phyloP scores from a whole-genome alignment of 2,113 vertebrate species.

The Muscicapa adusta region DNA sequence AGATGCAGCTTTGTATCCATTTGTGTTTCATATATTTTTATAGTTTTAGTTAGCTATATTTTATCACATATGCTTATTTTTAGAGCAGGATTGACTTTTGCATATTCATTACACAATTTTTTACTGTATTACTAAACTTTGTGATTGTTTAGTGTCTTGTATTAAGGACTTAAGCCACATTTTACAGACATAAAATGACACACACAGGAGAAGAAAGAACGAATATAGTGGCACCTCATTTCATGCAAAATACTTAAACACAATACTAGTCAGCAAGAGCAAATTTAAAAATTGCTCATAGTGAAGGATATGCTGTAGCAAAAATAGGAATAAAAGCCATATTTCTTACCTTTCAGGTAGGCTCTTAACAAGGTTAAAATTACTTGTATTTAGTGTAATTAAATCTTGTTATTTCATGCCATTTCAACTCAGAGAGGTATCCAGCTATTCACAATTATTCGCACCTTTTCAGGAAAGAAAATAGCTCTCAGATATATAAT shows the following conservation, averaged over 20 bases:
- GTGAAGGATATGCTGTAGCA: not conserved
- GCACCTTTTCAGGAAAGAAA: not conserved
- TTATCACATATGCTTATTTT: not conserved
- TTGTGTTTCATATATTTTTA: not conserved
- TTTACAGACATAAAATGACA: not conserved
- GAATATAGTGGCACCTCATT: not conserved
- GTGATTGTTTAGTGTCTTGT: not conserved
- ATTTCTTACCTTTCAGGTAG: not conserved
- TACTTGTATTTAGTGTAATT: not conserved
- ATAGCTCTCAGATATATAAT: not conserved
- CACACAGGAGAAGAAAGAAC: not conserved
- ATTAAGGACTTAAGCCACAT: not conserved
- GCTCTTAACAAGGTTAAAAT: not conserved
- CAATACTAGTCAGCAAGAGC: not conserved
- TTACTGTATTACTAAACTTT: not conserved
- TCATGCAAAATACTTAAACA: not conserved
- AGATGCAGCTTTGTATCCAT: not conserved
- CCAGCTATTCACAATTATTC: slow-evolving; percentile 1
- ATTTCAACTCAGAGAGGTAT: not conserved
- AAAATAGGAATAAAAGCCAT: not conserved
- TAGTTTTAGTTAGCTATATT: not conserved
- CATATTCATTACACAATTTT: not conserved
- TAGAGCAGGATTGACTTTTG: not conserved
- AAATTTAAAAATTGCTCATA: not conserved
- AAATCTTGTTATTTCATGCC: not conserved